Evolutionary conservation across 2,797 vertebrate species (phyloP).

Genomic region (Microcaecilia unicolor): DNA sequence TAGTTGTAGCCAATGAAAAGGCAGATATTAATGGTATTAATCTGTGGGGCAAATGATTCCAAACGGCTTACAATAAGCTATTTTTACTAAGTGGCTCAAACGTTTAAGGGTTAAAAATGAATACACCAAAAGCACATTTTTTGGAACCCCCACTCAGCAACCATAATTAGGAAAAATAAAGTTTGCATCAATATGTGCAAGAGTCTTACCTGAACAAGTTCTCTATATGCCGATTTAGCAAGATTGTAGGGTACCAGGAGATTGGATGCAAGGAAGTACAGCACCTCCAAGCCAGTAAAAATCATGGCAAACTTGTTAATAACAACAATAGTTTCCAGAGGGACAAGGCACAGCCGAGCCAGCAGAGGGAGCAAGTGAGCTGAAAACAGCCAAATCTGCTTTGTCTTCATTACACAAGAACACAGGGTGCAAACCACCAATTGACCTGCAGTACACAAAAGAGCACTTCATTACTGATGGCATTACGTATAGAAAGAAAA

Average conservation of each 20-base stretch:
- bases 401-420: conserved; percentile 97
- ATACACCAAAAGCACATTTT: no score
- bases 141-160: no score
- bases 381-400: conserved; percentile 96
- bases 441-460: conserved; percentile 71
- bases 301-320: conserved; percentile 98
- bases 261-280: conserved; percentile 93
- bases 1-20: no score
- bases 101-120: no score
- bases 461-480: conserved; percentile 12
- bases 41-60: no score
- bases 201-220: conserved; percentile 82
- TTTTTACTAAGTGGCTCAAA: no score
- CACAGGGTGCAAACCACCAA: conserved; percentile 94
- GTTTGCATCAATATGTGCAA: no score
- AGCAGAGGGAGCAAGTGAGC: conserved; percentile 94
- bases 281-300: conserved; percentile 93
- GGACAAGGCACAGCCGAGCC: conserved; percentile 90
- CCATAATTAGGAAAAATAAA: no score
- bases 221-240: conserved; percentile 90
- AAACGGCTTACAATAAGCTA: no score
- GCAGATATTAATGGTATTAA: no score
- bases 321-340: conserved; percentile 88
- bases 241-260: conserved; percentile 93
- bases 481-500: no score